phyloP scores from a whole-genome alignment of 2,888 invertebrate species.

The Candidula unifasciata region DNA sequence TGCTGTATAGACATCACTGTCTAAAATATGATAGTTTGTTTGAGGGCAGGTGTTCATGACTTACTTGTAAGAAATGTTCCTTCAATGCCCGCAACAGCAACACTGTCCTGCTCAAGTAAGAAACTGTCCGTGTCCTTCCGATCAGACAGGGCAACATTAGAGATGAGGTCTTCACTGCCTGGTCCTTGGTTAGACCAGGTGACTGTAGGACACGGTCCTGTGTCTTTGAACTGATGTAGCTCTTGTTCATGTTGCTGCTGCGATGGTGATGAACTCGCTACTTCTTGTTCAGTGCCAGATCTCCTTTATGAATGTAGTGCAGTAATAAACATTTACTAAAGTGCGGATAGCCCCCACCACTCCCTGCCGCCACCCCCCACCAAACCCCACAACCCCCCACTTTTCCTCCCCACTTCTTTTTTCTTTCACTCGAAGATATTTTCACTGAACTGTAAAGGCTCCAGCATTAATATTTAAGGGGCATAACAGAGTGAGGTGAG shows the following conservation, averaged over 20 bases:
- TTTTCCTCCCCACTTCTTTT: no score
- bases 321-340: no score
- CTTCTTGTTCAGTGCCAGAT: neutral
- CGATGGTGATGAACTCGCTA: neutral
- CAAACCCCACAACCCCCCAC: no score
- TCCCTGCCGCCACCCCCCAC: no score
- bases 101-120: neutral
- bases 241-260: neutral
- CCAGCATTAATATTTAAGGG: no score
- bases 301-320: no score
- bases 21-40: neutral
- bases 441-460: no score
- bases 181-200: neutral
- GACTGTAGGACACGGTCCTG: neutral
- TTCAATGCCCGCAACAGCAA: neutral
- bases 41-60: neutral
- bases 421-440: no score
- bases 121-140: neutral
- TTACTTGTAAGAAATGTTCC: conserved; percentile 35
- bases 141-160: neutral
- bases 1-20: neutral
- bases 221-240: neutral
- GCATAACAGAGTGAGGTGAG: no score
- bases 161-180: neutral
- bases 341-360: no score